Base-by-base conservation (phyloP, 2,797 vertebrate species). In the Pseudochromis fuscus region DNA sequence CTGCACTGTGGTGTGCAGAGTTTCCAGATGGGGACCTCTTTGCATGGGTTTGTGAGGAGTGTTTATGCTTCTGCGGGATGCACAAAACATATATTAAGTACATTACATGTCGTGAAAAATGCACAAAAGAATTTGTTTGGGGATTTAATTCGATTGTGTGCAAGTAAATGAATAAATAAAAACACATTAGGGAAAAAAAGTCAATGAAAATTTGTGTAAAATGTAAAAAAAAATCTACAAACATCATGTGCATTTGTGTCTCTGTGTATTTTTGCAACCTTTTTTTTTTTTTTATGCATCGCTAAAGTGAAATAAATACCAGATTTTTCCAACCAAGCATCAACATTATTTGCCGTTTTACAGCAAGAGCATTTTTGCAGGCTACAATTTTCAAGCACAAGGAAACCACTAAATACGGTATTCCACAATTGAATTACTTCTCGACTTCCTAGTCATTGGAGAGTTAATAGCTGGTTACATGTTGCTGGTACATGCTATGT, bases 321-420 rank as follows among this genome's bases (percentile, higher is more conserved):
- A 62, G 56, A 23, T 59, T 77, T 75, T 77, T 62, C 63, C 68
- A 69, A 67, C 53, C 48, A 31, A 45, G 44, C 53, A 65, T 58
- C 0, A 2, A 62, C 45, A 79, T 63, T 23, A 46, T 72, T 72
- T 56, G 9, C 63, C 10, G 7, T 51, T 58, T 60, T 59, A 72
- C 24, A 58, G 40, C 67, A 70, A 52, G 57, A 73, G 37, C 19
- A 62, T 79, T 86, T 83, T 82, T 59, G 57, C 50, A 42, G 48
- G 19, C 19, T 71, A 58, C 49, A 81, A 69, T 83, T 84, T 86
- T 65, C 24, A 62, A 57, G 31, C 58, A 50, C n/a, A 52, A 28
- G 70, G 35, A 86, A 89, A 86, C 79, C 87, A 83, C 84, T 79
- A 86, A 90, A 91, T 74, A 83, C 48, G 62, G 67, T 25, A 53